Percentiles rank a stretch among this genome's conserved stretches.
phyloP scores from a whole-genome alignment of 2,888 invertebrate species.

The Scaptodrosophila latifasciaeformis region DNA sequence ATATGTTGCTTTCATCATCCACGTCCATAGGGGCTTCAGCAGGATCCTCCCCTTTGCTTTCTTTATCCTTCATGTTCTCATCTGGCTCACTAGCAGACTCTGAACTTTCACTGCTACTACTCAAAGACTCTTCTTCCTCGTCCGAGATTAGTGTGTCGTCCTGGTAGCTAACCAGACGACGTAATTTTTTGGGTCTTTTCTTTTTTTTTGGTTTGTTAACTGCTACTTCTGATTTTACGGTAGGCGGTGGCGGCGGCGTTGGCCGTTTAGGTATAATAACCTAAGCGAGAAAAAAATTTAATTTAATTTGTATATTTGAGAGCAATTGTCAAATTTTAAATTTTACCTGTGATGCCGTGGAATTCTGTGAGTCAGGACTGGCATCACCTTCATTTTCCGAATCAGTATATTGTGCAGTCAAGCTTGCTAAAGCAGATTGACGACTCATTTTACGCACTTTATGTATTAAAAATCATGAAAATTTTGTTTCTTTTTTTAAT shows the following conservation, averaged over 20 bases:
- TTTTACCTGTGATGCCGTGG: conserved; percentile 61
- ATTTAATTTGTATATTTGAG: neutral
- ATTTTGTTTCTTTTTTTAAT: neutral
- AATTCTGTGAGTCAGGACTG: conserved; percentile 74
- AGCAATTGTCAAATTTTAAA: neutral
- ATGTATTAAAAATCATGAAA: no score
- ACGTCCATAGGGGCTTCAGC: conserved; percentile 41
- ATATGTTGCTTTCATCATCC: conserved; percentile 43
- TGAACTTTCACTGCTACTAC: conserved; percentile 38
- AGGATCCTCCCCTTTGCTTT: conserved; percentile 20
- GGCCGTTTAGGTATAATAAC: conserved; percentile 63
- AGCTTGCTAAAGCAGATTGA: conserved; percentile 83
- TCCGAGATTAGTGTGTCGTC: conserved; percentile 86
- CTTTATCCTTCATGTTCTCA: conserved; percentile 40
- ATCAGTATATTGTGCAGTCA: conserved; percentile 93
- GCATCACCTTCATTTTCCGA: conserved; percentile 88
- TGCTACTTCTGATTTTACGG: neutral
- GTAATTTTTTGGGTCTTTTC: conserved; percentile 61
- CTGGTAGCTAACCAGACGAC: conserved; percentile 82
- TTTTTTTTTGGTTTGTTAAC: conserved; percentile 32
- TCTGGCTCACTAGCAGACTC: conserved; percentile 26
- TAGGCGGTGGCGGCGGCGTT: conserved; percentile 45
- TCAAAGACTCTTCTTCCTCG: conserved; percentile 79
- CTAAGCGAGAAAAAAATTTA: conserved; percentile 30
- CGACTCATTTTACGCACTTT: conserved; percentile 48